Conservation (phyloP, 1,140 invertebrate genomes). For the Ceratosolen fusciceps region DNA sequence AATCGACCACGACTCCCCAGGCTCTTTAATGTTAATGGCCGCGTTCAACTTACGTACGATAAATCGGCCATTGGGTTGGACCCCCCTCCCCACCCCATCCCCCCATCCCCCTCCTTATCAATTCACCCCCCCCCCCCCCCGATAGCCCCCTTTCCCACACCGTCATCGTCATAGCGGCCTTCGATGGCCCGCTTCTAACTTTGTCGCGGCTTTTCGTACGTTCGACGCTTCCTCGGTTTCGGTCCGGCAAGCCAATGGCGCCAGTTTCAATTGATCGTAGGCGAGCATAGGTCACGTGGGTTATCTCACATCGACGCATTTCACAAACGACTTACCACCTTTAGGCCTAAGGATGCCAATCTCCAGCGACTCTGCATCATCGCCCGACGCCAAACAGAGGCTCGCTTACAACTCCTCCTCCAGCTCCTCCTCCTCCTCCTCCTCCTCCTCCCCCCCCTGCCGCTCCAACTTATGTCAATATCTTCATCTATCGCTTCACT, state of each 20-base stretch:
- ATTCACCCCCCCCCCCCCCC: not conserved
- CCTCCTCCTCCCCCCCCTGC: not conserved
- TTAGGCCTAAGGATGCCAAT: conserved; percentile 13
- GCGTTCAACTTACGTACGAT: not conserved
- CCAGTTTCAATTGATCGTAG: conserved; percentile 34
- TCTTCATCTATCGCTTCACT: not conserved
- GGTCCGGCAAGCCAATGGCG: conserved; percentile 31
- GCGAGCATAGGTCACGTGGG: conserved; percentile 58
- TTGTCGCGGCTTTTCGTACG: not conserved
- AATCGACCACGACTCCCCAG: not conserved
- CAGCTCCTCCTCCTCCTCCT: not conserved
- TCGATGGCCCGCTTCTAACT: no score
- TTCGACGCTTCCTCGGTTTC: conserved; percentile 19
- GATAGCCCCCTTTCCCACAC: not conserved
- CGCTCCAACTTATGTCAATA: not conserved
- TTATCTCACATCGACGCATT: conserved; percentile 58
- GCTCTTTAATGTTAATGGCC: not conserved
- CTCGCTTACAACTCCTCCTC: not conserved
- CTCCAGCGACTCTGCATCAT: not conserved
- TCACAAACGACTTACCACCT: conserved; percentile 22
- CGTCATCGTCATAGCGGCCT: no score
- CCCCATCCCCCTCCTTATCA: not conserved
- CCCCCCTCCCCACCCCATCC: no score
- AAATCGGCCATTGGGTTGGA: not conserved
- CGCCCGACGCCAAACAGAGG: conserved; percentile 24